Evolutionary conservation across 2,888 invertebrate genomes (phyloP), one percentile per base, ranked within the genome.

Genomic region (Alentia gelatinosa): DNA sequence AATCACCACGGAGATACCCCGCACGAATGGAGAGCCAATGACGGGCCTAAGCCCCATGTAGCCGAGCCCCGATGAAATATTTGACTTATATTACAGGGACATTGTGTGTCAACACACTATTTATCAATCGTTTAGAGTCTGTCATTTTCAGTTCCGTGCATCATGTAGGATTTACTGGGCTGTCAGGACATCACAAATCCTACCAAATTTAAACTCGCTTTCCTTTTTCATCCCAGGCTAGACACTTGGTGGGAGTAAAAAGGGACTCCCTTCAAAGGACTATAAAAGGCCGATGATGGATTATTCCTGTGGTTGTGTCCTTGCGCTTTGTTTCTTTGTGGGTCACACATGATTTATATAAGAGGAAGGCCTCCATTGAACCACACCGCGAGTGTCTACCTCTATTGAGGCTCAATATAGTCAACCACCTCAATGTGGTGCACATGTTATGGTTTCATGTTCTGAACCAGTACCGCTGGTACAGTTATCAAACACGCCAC

Each of bases 181-280:
- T 79, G 79, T 79, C 79, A 79, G n/a, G 79, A 39, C 35, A 37
- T 39, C 79, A 79, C 79, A 79, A 79, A 79, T 79, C 79, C 37
- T 39, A 79, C 79, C 79, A 79, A 35, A 79, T 23, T 79, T n/a
- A 79, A 79, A 19, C 39, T 35, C 39, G 37, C 1, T 79, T 37
- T 79, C 39, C 37, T 37, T 35, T 39, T 79, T 35, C 39, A 3
- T 37, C 3, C 19, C 26, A 68, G 68, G 26, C 30, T 30, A 68
- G 68, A 68, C 56, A 15, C 79, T 79, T 35, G 39, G 37, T 79
- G 56, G n/a, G 19, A 47, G 9, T 47, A 56, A 12, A 4, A 68
- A 68, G 15, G 30, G 30, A 30, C 5, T 1, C 68, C 39, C 79
- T 79, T 79, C 79, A 79, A 79, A 39, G 79, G 39, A 39, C 1